Conservation (phyloP, 1,140 invertebrate genomes). For the Drosophila nigromelanica region DNA sequence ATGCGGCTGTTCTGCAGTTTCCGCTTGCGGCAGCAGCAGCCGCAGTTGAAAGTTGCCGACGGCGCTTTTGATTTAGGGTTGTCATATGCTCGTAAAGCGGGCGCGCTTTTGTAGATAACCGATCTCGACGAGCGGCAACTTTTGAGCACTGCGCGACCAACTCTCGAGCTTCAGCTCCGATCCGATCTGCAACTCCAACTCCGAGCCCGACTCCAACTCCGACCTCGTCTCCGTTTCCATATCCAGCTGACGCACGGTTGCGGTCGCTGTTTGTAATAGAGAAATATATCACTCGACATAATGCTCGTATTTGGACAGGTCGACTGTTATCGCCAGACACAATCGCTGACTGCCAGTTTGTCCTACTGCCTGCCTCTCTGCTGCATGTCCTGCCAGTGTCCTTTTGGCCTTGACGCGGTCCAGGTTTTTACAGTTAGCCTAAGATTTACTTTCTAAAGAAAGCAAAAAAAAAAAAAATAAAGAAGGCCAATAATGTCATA, state of each 20-base stretch:
- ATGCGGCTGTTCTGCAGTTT: conserved; percentile 59
- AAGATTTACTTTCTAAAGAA: conserved; percentile 67
- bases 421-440: conserved; percentile 64
- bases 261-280: conserved; percentile 62
- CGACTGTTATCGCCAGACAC: conserved; percentile 36
- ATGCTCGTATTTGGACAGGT: conserved; percentile 58
- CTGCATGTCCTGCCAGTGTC: conserved; percentile 12
- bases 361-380: conserved; percentile 20
- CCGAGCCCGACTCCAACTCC: not conserved
- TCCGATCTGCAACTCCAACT: conserved; percentile 6
- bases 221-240: not conserved
- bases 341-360: conserved; percentile 27
- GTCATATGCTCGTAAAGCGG: conserved; percentile 59
- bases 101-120: conserved; percentile 48
- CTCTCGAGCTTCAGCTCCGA: not conserved
- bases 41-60: conserved; percentile 43
- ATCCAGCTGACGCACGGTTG: conserved; percentile 29
- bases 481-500: conserved; percentile 73
- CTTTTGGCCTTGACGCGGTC: conserved; percentile 45
- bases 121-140: conserved; percentile 42
- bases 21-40: conserved; percentile 23
- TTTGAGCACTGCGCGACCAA: conserved; percentile 3
- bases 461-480: conserved; percentile 25
- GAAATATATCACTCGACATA: conserved; percentile 69
- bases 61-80: conserved; percentile 68